These are phyloP conservation scores for Laterallus jamaicensis DNA, from an alignment of 2,113 vertebrate genomes.

Conservation along the genomic window DNA sequence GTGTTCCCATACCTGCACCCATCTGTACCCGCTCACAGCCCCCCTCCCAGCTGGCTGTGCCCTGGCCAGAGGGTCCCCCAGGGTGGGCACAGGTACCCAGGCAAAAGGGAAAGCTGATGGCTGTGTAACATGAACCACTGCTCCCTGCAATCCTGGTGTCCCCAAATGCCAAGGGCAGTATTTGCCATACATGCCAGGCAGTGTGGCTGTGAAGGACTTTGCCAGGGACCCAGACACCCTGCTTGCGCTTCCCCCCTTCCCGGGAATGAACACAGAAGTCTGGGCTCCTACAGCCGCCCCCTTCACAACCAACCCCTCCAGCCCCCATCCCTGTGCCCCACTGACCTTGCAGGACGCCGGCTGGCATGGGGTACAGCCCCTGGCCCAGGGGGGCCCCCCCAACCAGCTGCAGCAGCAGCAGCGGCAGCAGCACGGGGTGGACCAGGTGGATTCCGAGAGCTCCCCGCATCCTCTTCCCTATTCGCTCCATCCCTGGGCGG, in stretches of 20 bases:
- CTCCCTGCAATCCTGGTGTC: neutral
- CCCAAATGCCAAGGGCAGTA: neutral
- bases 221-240: neutral
- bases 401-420: conserved; percentile 71
- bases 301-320: neutral
- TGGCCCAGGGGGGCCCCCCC: conserved; percentile 74
- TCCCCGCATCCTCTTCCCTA: neutral
- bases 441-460: neutral
- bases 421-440: conserved; percentile 28
- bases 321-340: neutral
- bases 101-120: neutral
- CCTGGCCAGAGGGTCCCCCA: neutral
- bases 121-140: rapidly evolving
- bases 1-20: neutral
- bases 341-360: conserved; percentile 85
- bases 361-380: conserved; percentile 86
- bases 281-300: neutral
- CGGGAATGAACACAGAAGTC: neutral
- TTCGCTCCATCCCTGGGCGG: neutral
- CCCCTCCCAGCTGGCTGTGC: neutral
- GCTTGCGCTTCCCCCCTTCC: neutral
- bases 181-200: neutral
- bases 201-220: rapidly evolving
- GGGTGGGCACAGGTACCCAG: neutral
- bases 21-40: too few relatives aligned